Evolutionary conservation across 2,888 invertebrate genomes (phyloP), one percentile per base, ranked within the genome.

Genomic region (Erebia ligea): DNA sequence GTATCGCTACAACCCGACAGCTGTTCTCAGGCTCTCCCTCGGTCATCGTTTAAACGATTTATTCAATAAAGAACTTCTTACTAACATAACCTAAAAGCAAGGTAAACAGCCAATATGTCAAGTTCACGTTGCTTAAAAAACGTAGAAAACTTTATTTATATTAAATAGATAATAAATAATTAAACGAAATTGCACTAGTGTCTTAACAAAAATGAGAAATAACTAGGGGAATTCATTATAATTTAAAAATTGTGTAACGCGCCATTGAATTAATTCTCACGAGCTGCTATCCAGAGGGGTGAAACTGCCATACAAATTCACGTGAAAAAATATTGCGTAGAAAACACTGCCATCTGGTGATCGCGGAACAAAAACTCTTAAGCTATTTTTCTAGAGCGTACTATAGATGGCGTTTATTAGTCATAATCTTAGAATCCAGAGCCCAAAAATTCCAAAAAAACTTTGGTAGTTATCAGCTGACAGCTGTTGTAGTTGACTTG

Each of bases 1-100:
- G 86, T 81, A 92, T 83, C 63, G 85, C 85, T 75, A 92, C 87
- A 74, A 82, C 82, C 70, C 87, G 82, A 77, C 82, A 84, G 71
- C 82, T 81, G 71, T 79, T 86, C 80, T 76, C 82, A 72, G 80
- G 80, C 70, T 86, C 89, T 75, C 82, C 87, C 77, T 90, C 90
- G 76, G 89, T 91, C 93, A 93, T 93, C 87, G 83, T 91, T 77
- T 81, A 82, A 76, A 80, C 73, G 77, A 81, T 84, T 83, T 83
- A 82, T 78, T 78, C 77, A 81, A 79, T 76, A 85, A 86, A 86
- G 84, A 81, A 82, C 78, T 82, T 81, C 84, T 84, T 80, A 79
- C 81, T 86, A 87, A 91, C 92, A 92, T 92, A 92, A 92, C 92
- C 92, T 92, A 84, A 73, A 86, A 87, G 78, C 78, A 64, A 76